Base-by-base conservation (phyloP, 2,888 invertebrate species). In the Synergus umbraculus region DNA sequence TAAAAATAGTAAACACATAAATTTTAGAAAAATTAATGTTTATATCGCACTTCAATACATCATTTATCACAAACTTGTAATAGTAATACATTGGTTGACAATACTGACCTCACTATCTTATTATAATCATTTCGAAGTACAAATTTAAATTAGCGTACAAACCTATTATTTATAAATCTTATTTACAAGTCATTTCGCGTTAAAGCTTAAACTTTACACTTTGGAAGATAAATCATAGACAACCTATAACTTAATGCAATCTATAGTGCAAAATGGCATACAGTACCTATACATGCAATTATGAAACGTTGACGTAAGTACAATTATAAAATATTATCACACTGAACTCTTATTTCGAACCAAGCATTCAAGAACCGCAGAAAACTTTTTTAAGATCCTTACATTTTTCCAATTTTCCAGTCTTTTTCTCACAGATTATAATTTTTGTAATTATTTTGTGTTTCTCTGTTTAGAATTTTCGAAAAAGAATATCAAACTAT, bases 21-120 rank as follows among this genome's bases (percentile, higher is more conserved):
- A 49, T 65, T 65, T 22, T 5, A 41, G 29, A 63, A 37, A 77
- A 77, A n/a, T 63, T 8, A 46, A 64, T 46, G 46, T 29, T 65
- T 60, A 44, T 63, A 76, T 76, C 37, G 44, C 10, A 54, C 54
- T 58, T 54, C 13, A 73, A 73, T 54, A 87, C 86, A 87, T 78
- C 83, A 86, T 84, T 88, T 90, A 91, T 91, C 91, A 91, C 90
- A 91, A 90, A 90, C 85, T 83, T 84, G 83, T 88, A 88, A 88
- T 87, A 87, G 86, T 87, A 87, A 78, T 76, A 85, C 84, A 88
- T 85, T 82, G 69, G 83, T 81, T 83, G 44, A 82, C 83, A 84
- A 85, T 85, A 86, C 85, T 83, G 86, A 88, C 86, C 87, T 78
- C 82, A 65, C 78, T 69, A 49, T 29, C 49, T 44, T 10, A 22